phyloP scores from a whole-genome alignment of 2,113 vertebrate species.

The Phyllopteryx taeniolatus region DNA sequence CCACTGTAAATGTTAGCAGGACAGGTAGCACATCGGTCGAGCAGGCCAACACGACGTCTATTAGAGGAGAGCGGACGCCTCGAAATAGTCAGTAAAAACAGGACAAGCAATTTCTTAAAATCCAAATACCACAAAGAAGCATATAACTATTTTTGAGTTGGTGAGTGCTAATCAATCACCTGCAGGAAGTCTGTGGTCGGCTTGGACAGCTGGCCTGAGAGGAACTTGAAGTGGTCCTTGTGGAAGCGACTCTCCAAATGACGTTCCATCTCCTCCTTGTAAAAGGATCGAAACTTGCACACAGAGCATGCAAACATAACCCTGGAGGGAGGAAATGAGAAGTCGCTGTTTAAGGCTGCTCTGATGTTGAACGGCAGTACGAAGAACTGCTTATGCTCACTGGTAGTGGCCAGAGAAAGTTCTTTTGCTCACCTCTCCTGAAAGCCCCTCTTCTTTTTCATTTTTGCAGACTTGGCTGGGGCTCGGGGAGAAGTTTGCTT shows the following conservation, averaged over 20 bases:
- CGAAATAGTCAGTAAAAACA: not conserved
- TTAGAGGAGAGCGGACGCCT: too few relatives aligned
- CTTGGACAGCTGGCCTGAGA: slow-evolving; percentile 83
- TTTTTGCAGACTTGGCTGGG: slow-evolving; percentile 60
- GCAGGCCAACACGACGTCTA: too few relatives aligned
- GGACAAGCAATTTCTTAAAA: not conserved
- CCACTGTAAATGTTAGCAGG: too few relatives aligned
- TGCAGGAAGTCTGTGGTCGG: slow-evolving; percentile 91
- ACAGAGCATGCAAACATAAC: slow-evolving; percentile 91
- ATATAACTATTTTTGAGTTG: not conserved
- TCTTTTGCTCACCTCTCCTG: slow-evolving; percentile 80
- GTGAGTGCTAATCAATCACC: slow-evolving; percentile 53
- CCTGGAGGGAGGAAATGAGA: slow-evolving; percentile 57
- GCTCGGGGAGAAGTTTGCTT: slow-evolving; percentile 50
- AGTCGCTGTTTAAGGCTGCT: not conserved
- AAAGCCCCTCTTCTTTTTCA: slow-evolving; percentile 84
- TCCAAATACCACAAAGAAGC: not conserved
- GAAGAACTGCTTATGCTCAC: not conserved
- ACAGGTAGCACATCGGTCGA: too few relatives aligned
- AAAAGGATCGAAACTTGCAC: slow-evolving; percentile 92
- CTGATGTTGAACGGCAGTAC: not conserved
- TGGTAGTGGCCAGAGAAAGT: not conserved
- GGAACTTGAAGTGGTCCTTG: slow-evolving; percentile 88
- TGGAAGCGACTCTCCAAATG: slow-evolving; percentile 93
- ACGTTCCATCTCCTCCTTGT: slow-evolving; percentile 84